phyloP scores from a whole-genome alignment of 2,113 vertebrate species.

The Aphyosemion australe region DNA sequence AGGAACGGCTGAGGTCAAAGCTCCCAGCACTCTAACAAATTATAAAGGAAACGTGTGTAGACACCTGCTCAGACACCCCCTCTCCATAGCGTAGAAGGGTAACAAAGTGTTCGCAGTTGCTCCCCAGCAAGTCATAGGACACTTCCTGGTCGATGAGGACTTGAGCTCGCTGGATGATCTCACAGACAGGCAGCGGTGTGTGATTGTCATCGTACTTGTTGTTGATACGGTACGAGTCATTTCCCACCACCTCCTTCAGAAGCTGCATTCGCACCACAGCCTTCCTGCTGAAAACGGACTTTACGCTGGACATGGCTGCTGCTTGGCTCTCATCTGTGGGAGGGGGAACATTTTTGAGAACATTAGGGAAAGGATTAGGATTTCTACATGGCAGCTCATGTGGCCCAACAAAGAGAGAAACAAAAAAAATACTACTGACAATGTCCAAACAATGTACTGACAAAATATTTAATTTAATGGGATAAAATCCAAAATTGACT shows the following conservation, averaged over 20 bases:
- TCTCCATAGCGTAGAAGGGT: slow-evolving; percentile 89
- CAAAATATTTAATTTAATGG: too few relatives aligned
- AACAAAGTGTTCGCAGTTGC: slow-evolving; percentile 96
- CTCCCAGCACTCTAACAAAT: neutral
- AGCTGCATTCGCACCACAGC: slow-evolving; percentile 92
- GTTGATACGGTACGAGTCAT: slow-evolving; percentile 85
- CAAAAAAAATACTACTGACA: too few relatives aligned
- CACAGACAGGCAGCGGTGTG: slow-evolving; percentile 78
- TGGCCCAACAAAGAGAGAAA: too few relatives aligned
- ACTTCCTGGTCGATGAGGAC: slow-evolving; percentile 85
- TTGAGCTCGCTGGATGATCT: slow-evolving; percentile 86
- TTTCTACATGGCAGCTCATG: too few relatives aligned
- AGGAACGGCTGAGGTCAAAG: neutral
- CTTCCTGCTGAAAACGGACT: slow-evolving; percentile 89
- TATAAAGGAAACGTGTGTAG: slow-evolving; percentile 5
- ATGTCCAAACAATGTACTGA: too few relatives aligned
- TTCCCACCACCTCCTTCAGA: slow-evolving; percentile 88
- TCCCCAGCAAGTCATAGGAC: slow-evolving; percentile 86
- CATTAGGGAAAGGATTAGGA: too few relatives aligned
- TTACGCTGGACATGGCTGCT: slow-evolving; percentile 80
- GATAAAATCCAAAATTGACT: too few relatives aligned
- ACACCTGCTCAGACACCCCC: slow-evolving; percentile 88
- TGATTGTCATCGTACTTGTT: slow-evolving; percentile 89
- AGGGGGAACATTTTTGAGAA: too few relatives aligned
- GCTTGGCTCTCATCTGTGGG: slow-evolving; percentile 81